Conservation (phyloP, 1,140 invertebrate species). For the Ostrea edulis region DNA sequence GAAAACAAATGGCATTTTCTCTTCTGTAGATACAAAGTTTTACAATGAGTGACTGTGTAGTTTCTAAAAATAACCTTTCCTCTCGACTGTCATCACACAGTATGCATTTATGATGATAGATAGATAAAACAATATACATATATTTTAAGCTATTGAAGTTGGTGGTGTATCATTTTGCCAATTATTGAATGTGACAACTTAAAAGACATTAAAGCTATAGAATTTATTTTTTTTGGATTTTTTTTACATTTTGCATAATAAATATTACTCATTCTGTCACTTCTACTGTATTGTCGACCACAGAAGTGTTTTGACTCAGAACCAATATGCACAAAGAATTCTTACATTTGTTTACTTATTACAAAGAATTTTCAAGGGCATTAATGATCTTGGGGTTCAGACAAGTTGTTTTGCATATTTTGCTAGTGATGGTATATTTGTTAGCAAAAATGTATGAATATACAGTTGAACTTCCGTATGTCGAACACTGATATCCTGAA, state of each 20-base stretch:
- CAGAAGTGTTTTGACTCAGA: conserved; percentile 20
- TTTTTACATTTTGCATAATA: conserved; percentile 20
- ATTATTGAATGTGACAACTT: conserved; percentile 33
- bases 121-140: neutral
- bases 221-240: neutral
- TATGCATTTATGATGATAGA: conserved; percentile 34
- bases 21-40: conserved; percentile 38
- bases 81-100: conserved; percentile 23
- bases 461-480: too few relatives aligned
- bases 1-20: conserved; percentile 43
- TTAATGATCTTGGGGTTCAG: neutral
- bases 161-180: neutral
- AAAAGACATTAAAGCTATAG: conserved; percentile 2
- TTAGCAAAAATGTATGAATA: neutral
- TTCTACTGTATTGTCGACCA: neutral
- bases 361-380: conserved; percentile 19
- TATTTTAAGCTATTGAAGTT: conserved; percentile 16
- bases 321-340: conserved; percentile 11
- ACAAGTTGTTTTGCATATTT: neutral
- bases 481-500: too few relatives aligned
- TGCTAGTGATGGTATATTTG: neutral
- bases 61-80: conserved; percentile 31
- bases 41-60: conserved; percentile 37
- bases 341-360: neutral
- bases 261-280: conserved; percentile 29